Percentiles rank a stretch among this genome's conserved stretches.
Conservation (phyloP, 2,888 invertebrate genomes). For the Zeuzera pyrina region DNA sequence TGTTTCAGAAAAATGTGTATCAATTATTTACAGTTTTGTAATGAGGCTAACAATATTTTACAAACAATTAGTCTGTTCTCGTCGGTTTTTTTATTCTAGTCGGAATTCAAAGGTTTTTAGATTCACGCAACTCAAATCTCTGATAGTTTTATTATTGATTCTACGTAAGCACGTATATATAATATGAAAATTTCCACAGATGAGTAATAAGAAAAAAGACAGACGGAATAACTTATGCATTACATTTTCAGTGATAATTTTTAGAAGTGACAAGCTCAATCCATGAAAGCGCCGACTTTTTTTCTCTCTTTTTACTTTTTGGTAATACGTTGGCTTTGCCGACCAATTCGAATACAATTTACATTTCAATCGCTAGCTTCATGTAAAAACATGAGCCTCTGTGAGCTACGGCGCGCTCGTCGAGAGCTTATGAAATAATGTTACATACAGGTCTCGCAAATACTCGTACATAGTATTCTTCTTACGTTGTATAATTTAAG, state of each 20-base stretch:
- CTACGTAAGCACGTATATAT: too few species aligned
- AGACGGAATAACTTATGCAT: too few species aligned
- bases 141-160: too few species aligned
- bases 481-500: slow-evolving; percentile 21
- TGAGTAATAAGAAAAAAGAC: too few species aligned
- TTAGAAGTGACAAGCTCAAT: not conserved
- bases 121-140: too few species aligned
- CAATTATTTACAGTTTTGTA: too few species aligned
- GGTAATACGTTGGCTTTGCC: slow-evolving; percentile 33
- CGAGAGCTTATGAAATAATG: slow-evolving; percentile 50
- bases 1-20: too few species aligned
- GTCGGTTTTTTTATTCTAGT: too few species aligned
- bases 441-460: slow-evolving; percentile 28
- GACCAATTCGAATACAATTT: slow-evolving; percentile 61
- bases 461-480: slow-evolving; percentile 21
- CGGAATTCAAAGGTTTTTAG: too few species aligned
- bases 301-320: slow-evolving; percentile 31
- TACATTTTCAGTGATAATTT: not conserved
- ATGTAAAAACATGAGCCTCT: slow-evolving; percentile 57
- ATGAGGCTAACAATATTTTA: too few species aligned
- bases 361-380: slow-evolving; percentile 60
- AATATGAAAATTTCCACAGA: too few species aligned
- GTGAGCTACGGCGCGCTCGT: slow-evolving; percentile 28
- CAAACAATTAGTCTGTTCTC: too few species aligned
- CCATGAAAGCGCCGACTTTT: slow-evolving; percentile 15